phyloP scores from a whole-genome alignment of 2,888 invertebrate species.

The Oegoconia quadripuncta region DNA sequence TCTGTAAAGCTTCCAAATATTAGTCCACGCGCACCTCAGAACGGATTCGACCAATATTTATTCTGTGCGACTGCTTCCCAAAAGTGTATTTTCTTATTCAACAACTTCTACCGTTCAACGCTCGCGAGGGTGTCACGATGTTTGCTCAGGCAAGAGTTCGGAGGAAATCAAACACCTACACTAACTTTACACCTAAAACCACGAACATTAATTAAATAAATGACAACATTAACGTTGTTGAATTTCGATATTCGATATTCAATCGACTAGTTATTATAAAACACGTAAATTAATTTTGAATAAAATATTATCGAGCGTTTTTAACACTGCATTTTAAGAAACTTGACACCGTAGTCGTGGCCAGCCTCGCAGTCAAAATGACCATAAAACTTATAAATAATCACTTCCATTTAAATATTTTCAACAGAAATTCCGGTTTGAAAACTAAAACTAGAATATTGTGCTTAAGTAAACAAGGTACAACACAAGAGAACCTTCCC shows the following conservation, averaged over 20 bases:
- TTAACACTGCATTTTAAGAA: slow-evolving; percentile 21
- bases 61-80: slow-evolving; percentile 63
- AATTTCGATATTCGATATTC: background rate
- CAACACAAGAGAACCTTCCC: slow-evolving; percentile 35
- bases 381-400: slow-evolving; percentile 10
- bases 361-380: slow-evolving; percentile 10
- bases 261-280: slow-evolving; percentile 12
- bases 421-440: slow-evolving; percentile 24
- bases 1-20: slow-evolving; percentile 60
- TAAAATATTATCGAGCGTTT: too few species aligned
- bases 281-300: slow-evolving; percentile 21
- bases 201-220: slow-evolving; percentile 10
- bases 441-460: slow-evolving; percentile 22
- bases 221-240: background rate
- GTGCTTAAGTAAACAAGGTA: slow-evolving; percentile 42
- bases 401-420: slow-evolving; percentile 19
- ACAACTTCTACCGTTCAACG: slow-evolving; percentile 66
- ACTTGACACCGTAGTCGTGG: slow-evolving; percentile 16
- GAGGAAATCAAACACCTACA: slow-evolving; percentile 39
- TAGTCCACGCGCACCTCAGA: slow-evolving; percentile 63
- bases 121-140: slow-evolving; percentile 57
- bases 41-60: slow-evolving; percentile 74
- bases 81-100: slow-evolving; percentile 72
- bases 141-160: slow-evolving; percentile 50
- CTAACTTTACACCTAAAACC: slow-evolving; percentile 23